Conservation (phyloP, 2,797 vertebrate genomes). For the Mus caroli region DNA sequence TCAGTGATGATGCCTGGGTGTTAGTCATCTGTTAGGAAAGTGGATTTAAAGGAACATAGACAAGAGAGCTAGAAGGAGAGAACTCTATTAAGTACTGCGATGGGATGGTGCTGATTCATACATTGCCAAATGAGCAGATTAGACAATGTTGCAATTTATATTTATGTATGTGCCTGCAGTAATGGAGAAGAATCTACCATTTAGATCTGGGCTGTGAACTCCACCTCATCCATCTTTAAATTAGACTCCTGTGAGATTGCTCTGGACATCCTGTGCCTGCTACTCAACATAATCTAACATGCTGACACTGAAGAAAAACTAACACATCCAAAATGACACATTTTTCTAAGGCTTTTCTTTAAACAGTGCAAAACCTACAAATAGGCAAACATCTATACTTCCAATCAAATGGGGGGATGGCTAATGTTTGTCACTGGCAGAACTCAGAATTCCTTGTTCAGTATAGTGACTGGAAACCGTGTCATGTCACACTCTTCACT, state of each 20-base stretch:
- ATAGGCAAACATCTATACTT: conserved; percentile 37
- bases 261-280: conserved; percentile 47
- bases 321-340: conserved; percentile 77
- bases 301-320: conserved; percentile 77
- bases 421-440: conserved; percentile 65
- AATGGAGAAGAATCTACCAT: conserved; percentile 69
- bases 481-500: conserved; percentile 12
- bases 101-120: neutral
- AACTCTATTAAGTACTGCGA: neutral
- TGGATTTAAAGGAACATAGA: conserved; percentile 4
- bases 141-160: neutral
- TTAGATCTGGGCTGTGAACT: conserved; percentile 79
- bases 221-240: conserved; percentile 73
- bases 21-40: conserved; percentile 19
- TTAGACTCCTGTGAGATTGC: conserved; percentile 70
- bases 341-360: conserved; percentile 78
- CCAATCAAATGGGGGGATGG: conserved; percentile 65
- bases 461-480: conserved; percentile 69
- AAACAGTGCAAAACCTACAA: conserved; percentile 58
- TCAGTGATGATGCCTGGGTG: neutral
- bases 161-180: conserved; percentile 39
- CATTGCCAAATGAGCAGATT: conserved; percentile 3
- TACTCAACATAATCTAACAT: conserved; percentile 78
- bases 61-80: neutral
- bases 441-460: conserved; percentile 65